A percentile compares a stretch with the other conserved stretches of the same genome.
phyloP scores from a whole-genome alignment of 2,797 vertebrate genomes.

The Characodon lateralis region DNA sequence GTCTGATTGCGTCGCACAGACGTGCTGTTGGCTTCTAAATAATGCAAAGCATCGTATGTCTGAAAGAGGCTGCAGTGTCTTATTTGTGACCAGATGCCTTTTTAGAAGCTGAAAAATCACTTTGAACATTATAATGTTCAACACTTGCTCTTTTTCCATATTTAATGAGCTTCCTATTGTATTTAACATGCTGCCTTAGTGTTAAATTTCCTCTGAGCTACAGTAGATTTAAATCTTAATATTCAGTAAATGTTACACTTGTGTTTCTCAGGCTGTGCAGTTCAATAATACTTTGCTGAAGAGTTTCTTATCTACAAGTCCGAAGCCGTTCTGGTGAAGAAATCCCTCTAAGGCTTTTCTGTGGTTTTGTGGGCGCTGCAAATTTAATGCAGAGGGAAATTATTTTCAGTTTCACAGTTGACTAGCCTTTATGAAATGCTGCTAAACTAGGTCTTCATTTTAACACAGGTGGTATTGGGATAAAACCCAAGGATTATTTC shows the following conservation, averaged over 20 bases:
- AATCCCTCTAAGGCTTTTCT: constrained; percentile 35
- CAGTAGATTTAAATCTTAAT: not conserved
- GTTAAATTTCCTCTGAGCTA: not conserved
- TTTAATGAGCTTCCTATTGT: constrained; percentile 11
- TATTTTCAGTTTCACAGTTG: constrained; percentile 34
- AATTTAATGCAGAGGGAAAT: constrained; percentile 46
- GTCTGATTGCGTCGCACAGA: not conserved
- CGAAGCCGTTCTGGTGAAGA: constrained; percentile 12
- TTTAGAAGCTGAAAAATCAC: constrained; percentile 31
- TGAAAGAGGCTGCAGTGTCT: constrained; percentile 2
- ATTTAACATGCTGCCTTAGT: constrained; percentile 5
- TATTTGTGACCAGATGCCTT: constrained; percentile 12
- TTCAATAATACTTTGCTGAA: constrained; percentile 5
- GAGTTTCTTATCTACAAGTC: constrained; percentile 21
- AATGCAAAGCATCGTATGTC: not conserved
- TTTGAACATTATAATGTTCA: constrained; percentile 38
- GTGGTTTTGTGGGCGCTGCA: constrained; percentile 24
- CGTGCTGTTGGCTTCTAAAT: not conserved
- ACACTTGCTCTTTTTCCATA: constrained; percentile 4
- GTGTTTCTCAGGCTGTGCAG: not conserved
- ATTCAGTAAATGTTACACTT: constrained; percentile 2
- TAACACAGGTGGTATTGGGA: constrained; percentile 3
- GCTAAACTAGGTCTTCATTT: constrained; percentile 11
- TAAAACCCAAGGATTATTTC: not conserved
- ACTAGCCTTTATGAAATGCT: constrained; percentile 23